Conservation (phyloP, 2,113 vertebrate genomes). For the Hirundichthys speculiger region DNA sequence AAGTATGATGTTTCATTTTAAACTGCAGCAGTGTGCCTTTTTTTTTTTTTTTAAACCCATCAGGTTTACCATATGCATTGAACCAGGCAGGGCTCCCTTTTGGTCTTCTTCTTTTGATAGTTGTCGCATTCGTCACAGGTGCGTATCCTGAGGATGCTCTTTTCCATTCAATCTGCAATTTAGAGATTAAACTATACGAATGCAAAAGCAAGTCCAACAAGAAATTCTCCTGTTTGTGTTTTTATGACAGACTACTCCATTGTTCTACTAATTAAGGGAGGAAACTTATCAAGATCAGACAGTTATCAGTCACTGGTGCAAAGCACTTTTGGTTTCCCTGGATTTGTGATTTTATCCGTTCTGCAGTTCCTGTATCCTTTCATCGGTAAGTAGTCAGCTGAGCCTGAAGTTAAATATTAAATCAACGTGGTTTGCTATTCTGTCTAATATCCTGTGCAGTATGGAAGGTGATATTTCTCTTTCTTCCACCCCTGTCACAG, state of each 20-base stretch:
- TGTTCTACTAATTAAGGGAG: slow-evolving; percentile 92
- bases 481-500: background rate
- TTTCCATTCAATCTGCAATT: background rate
- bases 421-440: background rate
- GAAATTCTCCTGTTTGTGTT: slow-evolving; percentile 2
- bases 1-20: background rate
- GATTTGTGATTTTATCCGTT: slow-evolving; percentile 88
- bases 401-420: background rate
- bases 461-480: background rate
- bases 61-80: slow-evolving; percentile 94
- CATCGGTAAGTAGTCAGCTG: slow-evolving; percentile 84
- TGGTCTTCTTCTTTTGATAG: slow-evolving; percentile 87
- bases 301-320: slow-evolving; percentile 93
- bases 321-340: slow-evolving; percentile 88
- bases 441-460: background rate
- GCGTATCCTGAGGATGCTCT: background rate
- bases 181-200: background rate
- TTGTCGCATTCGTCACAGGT: slow-evolving; percentile 91
- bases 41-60: background rate
- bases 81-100: slow-evolving; percentile 93
- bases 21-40: background rate
- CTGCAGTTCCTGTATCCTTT: slow-evolving; percentile 97
- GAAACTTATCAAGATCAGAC: slow-evolving; percentile 86
- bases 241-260: slow-evolving; percentile 90
- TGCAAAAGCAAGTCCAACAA: background rate